Evolutionary conservation across 1,140 invertebrate species (phyloP).

Genomic region (Bombus superbus): DNA sequence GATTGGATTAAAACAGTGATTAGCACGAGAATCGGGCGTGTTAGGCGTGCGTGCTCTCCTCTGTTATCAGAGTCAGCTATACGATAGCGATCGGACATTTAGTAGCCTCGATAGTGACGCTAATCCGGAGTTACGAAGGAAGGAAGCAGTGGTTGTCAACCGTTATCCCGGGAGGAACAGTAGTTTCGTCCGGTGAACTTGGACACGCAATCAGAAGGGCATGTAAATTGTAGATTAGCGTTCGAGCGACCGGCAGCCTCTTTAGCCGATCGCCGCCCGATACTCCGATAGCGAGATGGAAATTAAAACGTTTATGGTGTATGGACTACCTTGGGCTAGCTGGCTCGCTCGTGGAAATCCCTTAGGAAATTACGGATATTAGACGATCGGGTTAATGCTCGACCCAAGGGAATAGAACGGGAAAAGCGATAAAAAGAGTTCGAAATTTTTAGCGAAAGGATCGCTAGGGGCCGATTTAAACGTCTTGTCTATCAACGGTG

Average conservation of each 20-base stretch:
- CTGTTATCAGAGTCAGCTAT: constrained; percentile 69
- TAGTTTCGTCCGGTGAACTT: constrained; percentile 40
- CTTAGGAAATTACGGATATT: constrained; percentile 48
- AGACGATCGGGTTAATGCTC: neutral
- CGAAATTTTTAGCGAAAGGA: neutral
- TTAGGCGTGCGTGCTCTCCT: constrained; percentile 72
- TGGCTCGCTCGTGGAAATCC: neutral
- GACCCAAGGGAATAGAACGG: neutral
- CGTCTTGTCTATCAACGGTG: neutral
- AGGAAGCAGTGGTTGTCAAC: constrained; percentile 71
- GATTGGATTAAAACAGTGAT: constrained; percentile 77
- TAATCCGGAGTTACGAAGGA: constrained; percentile 74
- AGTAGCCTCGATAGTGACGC: constrained; percentile 74
- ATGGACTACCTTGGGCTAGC: neutral
- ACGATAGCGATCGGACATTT: constrained; percentile 76
- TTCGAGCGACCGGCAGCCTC: constrained; percentile 15
- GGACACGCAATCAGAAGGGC: constrained; percentile 67
- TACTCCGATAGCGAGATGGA: constrained; percentile 11
- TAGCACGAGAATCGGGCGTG: constrained; percentile 71
- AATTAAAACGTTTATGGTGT: constrained; percentile 47
- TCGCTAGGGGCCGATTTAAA: neutral
- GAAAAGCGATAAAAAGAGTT: neutral
- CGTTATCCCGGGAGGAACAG: constrained; percentile 63
- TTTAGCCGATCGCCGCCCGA: constrained; percentile 27
- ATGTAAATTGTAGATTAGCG: constrained; percentile 67